phyloP scores from a whole-genome alignment of 2,113 vertebrate genomes.

The Jacana jacana region DNA sequence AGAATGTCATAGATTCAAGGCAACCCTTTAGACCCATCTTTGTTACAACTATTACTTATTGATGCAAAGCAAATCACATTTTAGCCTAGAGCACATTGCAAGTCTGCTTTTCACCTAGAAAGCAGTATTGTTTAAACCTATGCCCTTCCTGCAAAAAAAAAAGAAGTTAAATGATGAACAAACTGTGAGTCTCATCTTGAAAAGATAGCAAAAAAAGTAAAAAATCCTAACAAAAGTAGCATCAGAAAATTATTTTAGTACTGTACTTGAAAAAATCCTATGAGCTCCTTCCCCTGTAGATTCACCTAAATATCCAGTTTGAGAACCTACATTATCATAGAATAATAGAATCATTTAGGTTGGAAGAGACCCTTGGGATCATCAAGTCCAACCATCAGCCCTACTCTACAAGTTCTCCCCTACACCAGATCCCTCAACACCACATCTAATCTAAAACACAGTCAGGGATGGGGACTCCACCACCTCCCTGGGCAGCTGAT shows the following conservation, averaged over 20 bases:
- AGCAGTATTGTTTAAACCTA: neutral
- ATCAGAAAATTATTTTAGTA: neutral
- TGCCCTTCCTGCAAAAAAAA: neutral
- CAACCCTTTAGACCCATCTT: neutral
- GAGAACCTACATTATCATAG: neutral
- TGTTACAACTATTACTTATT: neutral
- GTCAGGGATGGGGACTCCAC: no score
- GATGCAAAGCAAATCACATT: neutral
- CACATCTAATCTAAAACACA: no score
- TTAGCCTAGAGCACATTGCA: neutral
- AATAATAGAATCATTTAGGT: no score
- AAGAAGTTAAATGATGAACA: fast-evolving
- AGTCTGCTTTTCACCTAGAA: neutral
- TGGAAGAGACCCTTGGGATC: no score
- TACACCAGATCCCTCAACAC: no score
- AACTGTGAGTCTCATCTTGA: neutral
- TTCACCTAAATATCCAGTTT: neutral
- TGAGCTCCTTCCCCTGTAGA: neutral
- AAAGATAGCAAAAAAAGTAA: neutral
- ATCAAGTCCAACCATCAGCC: no score
- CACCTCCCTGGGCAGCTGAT: no score
- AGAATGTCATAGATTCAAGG: neutral
- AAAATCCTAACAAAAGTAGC: neutral
- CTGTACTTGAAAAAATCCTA: neutral
- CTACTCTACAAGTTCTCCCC: no score